Evolutionary conservation across 2,888 invertebrate species (phyloP), one percentile per base, ranked within the genome.

Genomic region (Idaea biselata): DNA sequence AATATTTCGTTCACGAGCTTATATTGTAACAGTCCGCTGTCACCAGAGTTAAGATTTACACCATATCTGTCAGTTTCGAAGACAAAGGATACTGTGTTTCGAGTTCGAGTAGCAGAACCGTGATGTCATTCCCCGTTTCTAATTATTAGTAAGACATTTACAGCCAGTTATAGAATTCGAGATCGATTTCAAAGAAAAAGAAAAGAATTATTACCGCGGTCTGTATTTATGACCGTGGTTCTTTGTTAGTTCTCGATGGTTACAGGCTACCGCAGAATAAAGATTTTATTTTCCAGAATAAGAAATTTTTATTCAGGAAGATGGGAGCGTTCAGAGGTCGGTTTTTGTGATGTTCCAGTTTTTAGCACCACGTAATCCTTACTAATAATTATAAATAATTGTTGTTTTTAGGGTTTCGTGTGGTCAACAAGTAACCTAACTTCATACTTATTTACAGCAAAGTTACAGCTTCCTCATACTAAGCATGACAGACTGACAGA

Each of bases 121-220:
- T 92, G 91, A 91, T 89, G 89, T 91, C 91, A 92, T 83, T 68
- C 77, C 58, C 62, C 59, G 57, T 18, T 78, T 68, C 79, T 88
- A 89, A 88, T 89, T 89, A 89, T 85, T 88, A 87, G 86, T 83
- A 68, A 74, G 78, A 81, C 80, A 81, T 87, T 88, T 84, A 89
- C 79, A 83, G 79, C 72, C 72, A 68, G 80, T 80, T 80, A 80
- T 76, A 75, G 78, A 74, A 70, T 69, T 70, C 69, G 77, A 75
- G 80, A 73, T 76, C 66, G 62, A 77, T 84, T 89, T 87, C 84
- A 83, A 85, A 87, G 86, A 84, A 88, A 88, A 86, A 86, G 44
- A 11, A 79, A 84, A 86, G 78, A 85, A 85, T 81, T 76, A 66
- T 63, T 58, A 83, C 86, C 80, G 79, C 72, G 79, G 18, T 18